Evolutionary conservation across 2,888 invertebrate genomes (phyloP).

Genomic region (Synanthedon vespiformis): DNA sequence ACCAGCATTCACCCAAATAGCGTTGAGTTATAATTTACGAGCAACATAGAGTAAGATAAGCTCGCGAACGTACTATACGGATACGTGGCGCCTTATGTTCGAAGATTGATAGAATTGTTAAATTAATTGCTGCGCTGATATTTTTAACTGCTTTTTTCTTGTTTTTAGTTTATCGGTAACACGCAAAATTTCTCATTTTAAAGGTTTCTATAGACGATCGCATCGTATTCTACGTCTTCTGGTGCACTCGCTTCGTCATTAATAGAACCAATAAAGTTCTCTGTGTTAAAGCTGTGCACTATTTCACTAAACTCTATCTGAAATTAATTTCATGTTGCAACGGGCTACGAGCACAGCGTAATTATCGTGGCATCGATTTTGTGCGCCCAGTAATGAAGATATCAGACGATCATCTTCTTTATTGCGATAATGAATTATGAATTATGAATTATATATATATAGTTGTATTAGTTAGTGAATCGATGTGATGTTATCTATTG

Average conservation of each 20-base stretch:
- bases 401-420: constrained; percentile 43
- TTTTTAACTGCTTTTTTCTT: constrained; percentile 2
- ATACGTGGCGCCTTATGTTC: constrained; percentile 14
- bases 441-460: too few species aligned
- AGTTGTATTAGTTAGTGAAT: not conserved
- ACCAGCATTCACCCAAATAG: constrained; percentile 25
- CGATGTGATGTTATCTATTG: too few species aligned
- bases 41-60: constrained; percentile 23
- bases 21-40: constrained; percentile 22
- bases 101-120: constrained; percentile 16
- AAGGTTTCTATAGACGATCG: not conserved
- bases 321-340: constrained; percentile 37
- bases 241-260: constrained; percentile 18
- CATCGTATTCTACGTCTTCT: not conserved
- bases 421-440: constrained; percentile 44
- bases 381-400: constrained; percentile 49
- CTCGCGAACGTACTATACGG: constrained; percentile 3
- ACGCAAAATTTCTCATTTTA: constrained; percentile 6
- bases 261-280: constrained; percentile 27
- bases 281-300: constrained; percentile 23
- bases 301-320: constrained; percentile 30
- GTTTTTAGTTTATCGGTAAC: constrained; percentile 13
- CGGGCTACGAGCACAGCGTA: constrained; percentile 28
- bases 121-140: constrained; percentile 17
- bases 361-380: constrained; percentile 49